Base-by-base conservation (phyloP, 1,140 invertebrate genomes). In the Drosophila insularis region DNA sequence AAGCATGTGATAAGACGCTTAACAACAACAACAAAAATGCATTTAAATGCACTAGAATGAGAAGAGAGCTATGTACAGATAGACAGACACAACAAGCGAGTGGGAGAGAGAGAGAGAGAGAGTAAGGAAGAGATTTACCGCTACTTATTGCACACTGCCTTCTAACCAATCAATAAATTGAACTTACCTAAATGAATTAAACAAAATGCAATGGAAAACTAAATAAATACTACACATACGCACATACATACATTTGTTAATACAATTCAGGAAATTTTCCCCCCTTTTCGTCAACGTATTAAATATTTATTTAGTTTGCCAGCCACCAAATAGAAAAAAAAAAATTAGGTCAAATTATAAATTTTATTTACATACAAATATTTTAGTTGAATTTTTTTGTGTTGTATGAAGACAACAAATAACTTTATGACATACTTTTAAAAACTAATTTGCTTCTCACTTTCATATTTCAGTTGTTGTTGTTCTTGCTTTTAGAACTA, bases 331-430 rank as follows among this genome's bases (percentile, higher is more conserved):
- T 11, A 10, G 2, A 35, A 11, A 65, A 54, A 69, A 68, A 58
- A 76, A 76, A 76, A 76, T 73, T 76, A 55, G 76, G 73, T 76
- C 73, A 76, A 69, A 73, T 76, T 70, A 76, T 76, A 76, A 43
- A 76, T 76, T 76, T 76, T 76, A 76, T 76, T 76, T 50, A 50
- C 43, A 50, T 50, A 50, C 8, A 50, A 50, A n/a, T 50, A 66
- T 76, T 67, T 76, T 75, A 69, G 76, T 76, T 76, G 65, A 40
- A 54, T 53, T 75, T 37, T 32, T 59, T 74, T 74, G 39, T 60
- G 37, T 46, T 37, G 23, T 76, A 54, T 75, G 59, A 75, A 75
- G 75, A 75, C 72, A 75, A 27, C 27, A 27, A 27, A 27, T 27
- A 27, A 63, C 75, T 75, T 40, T 69, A 59, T 76, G 73, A 76